Evolutionary conservation across 2,888 invertebrate genomes (phyloP).

Genomic region (Maniola hyperantus): DNA sequence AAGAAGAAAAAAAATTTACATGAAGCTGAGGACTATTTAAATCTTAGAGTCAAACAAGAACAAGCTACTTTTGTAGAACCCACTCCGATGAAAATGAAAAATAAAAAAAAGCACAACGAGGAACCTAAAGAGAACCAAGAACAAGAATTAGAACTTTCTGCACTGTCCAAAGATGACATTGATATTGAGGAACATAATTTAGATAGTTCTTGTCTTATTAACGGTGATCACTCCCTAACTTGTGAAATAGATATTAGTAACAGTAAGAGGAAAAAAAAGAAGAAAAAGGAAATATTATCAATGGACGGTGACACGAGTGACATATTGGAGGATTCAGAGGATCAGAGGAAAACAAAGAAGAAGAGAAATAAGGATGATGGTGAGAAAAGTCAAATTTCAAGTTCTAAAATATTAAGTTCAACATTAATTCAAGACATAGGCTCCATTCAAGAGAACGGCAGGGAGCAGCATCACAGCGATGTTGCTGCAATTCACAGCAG

Average conservation of each 20-base stretch:
- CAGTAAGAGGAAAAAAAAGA: constrained; percentile 24
- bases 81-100: constrained; percentile 40
- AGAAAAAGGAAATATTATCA: constrained; percentile 11
- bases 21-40: constrained; percentile 51
- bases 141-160: constrained; percentile 28
- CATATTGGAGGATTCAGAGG: constrained; percentile 2
- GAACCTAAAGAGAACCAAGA: constrained; percentile 27
- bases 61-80: constrained; percentile 46
- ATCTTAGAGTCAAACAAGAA: constrained; percentile 58
- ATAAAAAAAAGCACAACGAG: constrained; percentile 42
- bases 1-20: constrained; percentile 20
- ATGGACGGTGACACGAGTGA: neutral
- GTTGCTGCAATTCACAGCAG: neutral
- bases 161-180: constrained; percentile 7
- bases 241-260: constrained; percentile 18
- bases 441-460: neutral
- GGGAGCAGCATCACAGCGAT: neutral
- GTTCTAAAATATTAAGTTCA: constrained; percentile 5
- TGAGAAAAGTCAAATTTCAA: constrained; percentile 6
- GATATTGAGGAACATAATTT: constrained; percentile 20
- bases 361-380: neutral
- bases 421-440: neutral
- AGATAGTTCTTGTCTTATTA: constrained; percentile 4
- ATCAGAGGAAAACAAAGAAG: neutral
- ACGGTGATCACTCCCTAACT: constrained; percentile 7